Evolutionary conservation across 2,888 invertebrate species (phyloP).

Genomic region (Orthonychiurus folsomi): DNA sequence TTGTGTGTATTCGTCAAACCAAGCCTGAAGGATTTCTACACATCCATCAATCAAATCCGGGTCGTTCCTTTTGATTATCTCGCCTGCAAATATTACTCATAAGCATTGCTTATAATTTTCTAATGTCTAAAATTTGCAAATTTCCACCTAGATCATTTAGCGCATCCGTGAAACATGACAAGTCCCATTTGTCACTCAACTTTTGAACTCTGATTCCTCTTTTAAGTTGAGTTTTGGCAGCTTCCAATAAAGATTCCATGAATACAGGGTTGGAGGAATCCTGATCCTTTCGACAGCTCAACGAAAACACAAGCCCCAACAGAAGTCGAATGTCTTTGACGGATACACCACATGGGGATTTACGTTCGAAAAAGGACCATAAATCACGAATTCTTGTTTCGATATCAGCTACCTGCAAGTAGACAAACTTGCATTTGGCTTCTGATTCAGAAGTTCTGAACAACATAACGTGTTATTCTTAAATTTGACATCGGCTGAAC

Average conservation of each 20-base stretch:
- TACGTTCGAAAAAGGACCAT: background rate
- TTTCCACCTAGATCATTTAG: slow-evolving; percentile 14
- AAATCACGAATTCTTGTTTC: background rate
- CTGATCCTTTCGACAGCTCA: background rate
- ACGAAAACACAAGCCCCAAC: background rate
- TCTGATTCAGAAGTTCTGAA: too few species aligned
- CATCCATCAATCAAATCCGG: background rate
- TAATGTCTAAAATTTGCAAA: background rate
- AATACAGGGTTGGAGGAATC: background rate
- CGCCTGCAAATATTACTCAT: too few species aligned
- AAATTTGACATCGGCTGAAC: too few species aligned
- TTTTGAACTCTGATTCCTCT: slow-evolving; percentile 12
- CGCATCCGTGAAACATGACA: slow-evolving; percentile 1
- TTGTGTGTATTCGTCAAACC: background rate
- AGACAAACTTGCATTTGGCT: too few species aligned
- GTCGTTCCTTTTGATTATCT: background rate
- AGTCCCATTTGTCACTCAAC: slow-evolving; percentile 6
- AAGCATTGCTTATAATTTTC: background rate
- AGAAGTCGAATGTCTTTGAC: background rate
- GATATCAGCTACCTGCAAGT: background rate
- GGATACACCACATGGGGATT: background rate
- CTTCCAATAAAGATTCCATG: background rate
- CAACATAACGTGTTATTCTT: too few species aligned
- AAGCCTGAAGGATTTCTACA: background rate
- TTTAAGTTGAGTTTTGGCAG: slow-evolving; percentile 11